Base-by-base conservation (phyloP, 1,140 invertebrate species). In the Plodia interpunctella region DNA sequence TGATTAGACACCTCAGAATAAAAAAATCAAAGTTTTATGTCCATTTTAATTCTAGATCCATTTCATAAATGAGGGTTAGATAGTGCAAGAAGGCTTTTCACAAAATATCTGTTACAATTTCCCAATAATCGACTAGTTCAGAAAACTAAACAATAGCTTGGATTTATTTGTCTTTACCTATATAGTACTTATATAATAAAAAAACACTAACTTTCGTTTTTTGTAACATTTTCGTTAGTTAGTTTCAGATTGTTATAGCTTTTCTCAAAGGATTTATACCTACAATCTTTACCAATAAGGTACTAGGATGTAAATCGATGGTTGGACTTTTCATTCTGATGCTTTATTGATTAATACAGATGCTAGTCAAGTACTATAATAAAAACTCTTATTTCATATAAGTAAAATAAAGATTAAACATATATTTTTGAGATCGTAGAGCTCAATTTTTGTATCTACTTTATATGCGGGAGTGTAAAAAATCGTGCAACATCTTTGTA, bases 251-350 rank as follows among this genome's bases (percentile, higher is more conserved):
- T 1, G 2, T 44, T 44, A 15, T 44, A 15, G n/a, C 3, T 44
- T 44, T 44, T 44, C 38, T 15, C 15, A 44, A 44, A 44, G 38
- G 38, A 15, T 44, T 44, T 4, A 4, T 15, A 44, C 32, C 10
- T 17, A 15, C 13, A 10, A 15, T 44, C 13, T 21, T 51, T 21
- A 51, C 18, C 18, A 51, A 20, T 38, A 18, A 20, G 32, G 55
- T 17, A 49, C 35, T 38, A 49, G 55, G 44, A 21, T 49, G 18
- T 21, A 44, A 57, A 57, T 57, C 21, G 20, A 38, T 15, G 55
- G 55, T 57, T 57, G 55, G 55, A 57, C 19, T 25, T 49, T 57
- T 49, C 55, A 21, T 57, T 49, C 55, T 55, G 54, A 19, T 55
- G 44, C 54, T 30, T 21, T 15, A n/a, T 54, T 25, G 20, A 54